Conservation (phyloP, 2,888 invertebrate species). For the Acrobeloides nanus region DNA sequence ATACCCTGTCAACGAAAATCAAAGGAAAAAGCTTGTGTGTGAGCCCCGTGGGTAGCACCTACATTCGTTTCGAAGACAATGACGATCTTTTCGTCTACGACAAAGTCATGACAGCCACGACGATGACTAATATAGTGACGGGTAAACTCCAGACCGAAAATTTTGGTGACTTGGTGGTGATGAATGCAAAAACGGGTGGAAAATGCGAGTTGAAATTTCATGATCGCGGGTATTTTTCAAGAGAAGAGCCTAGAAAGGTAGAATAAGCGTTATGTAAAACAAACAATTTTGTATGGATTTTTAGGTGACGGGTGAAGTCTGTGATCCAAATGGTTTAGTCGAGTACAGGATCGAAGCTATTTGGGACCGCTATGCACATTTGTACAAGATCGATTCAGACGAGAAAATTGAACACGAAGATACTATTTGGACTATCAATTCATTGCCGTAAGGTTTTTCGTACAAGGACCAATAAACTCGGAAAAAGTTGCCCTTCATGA, state of each 20-base stretch:
- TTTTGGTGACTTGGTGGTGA: conserved; percentile 94
- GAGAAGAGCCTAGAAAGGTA: conserved; percentile 83
- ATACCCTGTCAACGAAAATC: conserved; percentile 18
- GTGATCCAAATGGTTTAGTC: conserved; percentile 59
- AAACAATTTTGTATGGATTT: background rate
- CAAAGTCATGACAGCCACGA: conserved; percentile 69
- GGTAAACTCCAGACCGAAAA: conserved; percentile 98
- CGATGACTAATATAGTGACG: conserved; percentile 19
- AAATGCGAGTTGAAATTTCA: conserved; percentile 91
- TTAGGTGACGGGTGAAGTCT: conserved; percentile 67
- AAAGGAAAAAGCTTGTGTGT: conserved; percentile 25
- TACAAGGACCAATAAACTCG: too few relatives aligned
- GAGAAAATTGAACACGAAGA: conserved; percentile 64
- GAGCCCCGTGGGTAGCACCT: conserved; percentile 17
- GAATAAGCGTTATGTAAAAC: background rate
- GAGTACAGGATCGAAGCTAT: conserved; percentile 70
- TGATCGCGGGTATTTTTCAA: conserved; percentile 92
- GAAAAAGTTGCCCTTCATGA: too few relatives aligned
- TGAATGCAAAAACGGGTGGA: conserved; percentile 74
- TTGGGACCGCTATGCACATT: conserved; percentile 76
- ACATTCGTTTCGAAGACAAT: conserved; percentile 43
- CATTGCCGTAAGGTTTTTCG: conserved; percentile 59
- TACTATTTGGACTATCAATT: conserved; percentile 73
- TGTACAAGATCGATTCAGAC: conserved; percentile 73
- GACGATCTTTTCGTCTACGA: conserved; percentile 86